These are phyloP conservation scores for Gymnogyps californianus DNA, from an alignment of 2,113 vertebrate species.

Conservation along the genomic window DNA sequence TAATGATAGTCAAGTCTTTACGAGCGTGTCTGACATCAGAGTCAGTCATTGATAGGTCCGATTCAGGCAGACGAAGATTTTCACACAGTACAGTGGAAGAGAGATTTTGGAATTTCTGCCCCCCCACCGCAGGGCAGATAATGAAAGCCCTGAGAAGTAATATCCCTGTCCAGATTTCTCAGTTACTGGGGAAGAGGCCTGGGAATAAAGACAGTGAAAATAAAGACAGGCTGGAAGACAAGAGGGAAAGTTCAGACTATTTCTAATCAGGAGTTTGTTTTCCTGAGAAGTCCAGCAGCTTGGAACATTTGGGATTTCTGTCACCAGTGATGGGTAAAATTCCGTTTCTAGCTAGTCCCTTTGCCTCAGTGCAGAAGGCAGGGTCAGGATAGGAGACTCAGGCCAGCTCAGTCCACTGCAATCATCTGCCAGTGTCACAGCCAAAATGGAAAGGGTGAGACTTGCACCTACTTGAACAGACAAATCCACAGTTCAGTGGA, in stretches of 20 bases:
- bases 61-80: background rate
- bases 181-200: background rate
- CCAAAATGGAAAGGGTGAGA: background rate
- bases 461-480: background rate
- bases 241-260: background rate
- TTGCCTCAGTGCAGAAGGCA: background rate
- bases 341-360: background rate
- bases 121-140: background rate
- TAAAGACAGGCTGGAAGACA: background rate
- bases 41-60: background rate
- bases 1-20: background rate
- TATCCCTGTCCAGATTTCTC: background rate
- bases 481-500: background rate
- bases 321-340: background rate
- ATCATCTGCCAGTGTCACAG: background rate
- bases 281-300: background rate
- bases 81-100: background rate
- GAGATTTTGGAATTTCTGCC: background rate
- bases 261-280: background rate
- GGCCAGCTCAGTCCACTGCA: background rate
- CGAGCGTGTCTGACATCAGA: background rate
- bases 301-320: background rate
- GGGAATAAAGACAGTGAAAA: background rate
- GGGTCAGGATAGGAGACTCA: background rate
- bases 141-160: background rate